Base-by-base conservation (phyloP, 1,140 invertebrate genomes). In the Drosophila ercepeae region DNA sequence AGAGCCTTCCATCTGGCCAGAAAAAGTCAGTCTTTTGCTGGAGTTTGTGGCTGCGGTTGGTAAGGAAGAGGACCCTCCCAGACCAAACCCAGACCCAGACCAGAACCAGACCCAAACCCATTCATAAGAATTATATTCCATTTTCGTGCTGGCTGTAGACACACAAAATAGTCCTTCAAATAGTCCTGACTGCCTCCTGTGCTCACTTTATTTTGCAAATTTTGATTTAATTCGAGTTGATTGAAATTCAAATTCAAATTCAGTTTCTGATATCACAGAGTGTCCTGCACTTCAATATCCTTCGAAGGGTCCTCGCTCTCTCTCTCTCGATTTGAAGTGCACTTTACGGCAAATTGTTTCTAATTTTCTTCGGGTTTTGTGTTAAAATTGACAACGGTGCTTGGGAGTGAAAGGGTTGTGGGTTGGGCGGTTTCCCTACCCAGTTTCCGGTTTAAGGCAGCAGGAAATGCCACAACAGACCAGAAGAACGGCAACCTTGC, bases 181-280 rank as follows among this genome's bases (percentile, higher is more conserved):
- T n/a, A n/a, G n/a, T n/a, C n/a, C n/a, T n/a, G n/a, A n/a, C n/a
- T n/a, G n/a, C 21, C 21, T 21, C 21, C 21, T 21, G 21, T 49
- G 19, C 52, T 36, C 81, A 84, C 70, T 79, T 83, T 41, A 83
- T 75, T 78, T 84, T 75, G 54, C 70, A 75, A 84, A 84, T 83
- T 84, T 84, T 83, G 75, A 83, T 83, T 83, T 75, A 83, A 83
- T 86, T 83, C 69, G 52, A 75, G 71, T 67, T 84, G 79, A 83
- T 83, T 84, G 79, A 83, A 79, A 79, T 79, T 79, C 77, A 76
- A 82, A 78, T 83, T 70, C 75, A 69, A 84, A 75, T 86, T 75
- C 75, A 63, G 71, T 75, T 75, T 75, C 77, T 68, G 78, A 81
- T 82, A 82, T 81, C 78, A 72, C 77, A 79, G 82, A 82, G 72